Base-by-base conservation (phyloP, 2,797 vertebrate genomes). In the Catostomus latipinnis region DNA sequence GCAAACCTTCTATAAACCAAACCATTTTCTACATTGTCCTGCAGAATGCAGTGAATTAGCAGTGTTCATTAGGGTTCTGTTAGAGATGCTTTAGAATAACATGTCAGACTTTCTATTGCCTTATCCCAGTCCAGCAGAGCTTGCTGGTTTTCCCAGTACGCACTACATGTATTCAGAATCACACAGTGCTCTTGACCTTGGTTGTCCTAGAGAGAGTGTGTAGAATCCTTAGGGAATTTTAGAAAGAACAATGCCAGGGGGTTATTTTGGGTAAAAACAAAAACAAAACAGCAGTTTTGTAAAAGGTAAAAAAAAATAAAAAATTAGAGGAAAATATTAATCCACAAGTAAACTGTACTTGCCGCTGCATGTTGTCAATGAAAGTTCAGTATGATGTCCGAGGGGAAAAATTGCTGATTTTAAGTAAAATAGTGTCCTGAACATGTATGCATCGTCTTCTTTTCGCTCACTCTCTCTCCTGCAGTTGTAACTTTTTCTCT, bases 1-100 rank as follows among this genome's bases (percentile, higher is more conserved):
- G 84, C 74, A 84, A 80, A 54, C 7, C 2, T 76, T 48, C 34
- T 6, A 74, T 54, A 62, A 79, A 70, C 60, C 22, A 76, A 72
- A 34, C 53, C 14, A 67, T 80, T 69, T 57, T 71, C 87, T 89
- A 70, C 61, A 87, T 86, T 85, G 85, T 90, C 89, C 88, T 91
- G 88, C 90, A 89, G 90, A 91, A 91, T 91, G 92, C 81, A 67
- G 68, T 67, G 70, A 68, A 76, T 80, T 91, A 89, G 89, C 73
- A 68, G 63, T 89, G 89, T 91, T 89, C 87, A 87, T 92, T 91
- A 94, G 92, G 91, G 94, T 92, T 93, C 92, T 93, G 93, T 94
- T 91, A 93, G 91, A 88, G 89, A 91, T 34, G 34, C 34, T 34
- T 34, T 34, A 34, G 34, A 34, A 34, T 34, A 34, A 71, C 61